Conservation (phyloP, 2,113 vertebrate genomes). For the Halcyon senegalensis region DNA sequence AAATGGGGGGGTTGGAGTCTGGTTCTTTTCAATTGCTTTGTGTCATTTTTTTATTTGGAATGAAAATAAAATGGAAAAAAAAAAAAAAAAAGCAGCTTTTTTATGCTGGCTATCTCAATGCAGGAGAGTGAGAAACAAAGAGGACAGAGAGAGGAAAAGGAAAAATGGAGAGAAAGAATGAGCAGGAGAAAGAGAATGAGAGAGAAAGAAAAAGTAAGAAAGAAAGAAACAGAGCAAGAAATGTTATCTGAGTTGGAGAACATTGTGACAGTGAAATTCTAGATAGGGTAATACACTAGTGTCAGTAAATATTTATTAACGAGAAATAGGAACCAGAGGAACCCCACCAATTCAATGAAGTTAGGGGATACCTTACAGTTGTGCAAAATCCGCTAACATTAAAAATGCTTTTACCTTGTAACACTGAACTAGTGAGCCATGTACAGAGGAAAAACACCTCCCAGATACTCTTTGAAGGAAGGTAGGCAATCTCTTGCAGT, state of each 20-base stretch:
- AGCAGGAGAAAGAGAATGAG: not conserved
- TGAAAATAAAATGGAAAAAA: not conserved
- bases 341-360: not conserved
- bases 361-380: not conserved
- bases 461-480: not conserved
- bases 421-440: not conserved
- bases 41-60: conserved; percentile 12
- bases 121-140: not conserved
- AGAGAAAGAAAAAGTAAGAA: not conserved
- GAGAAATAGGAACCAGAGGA: not conserved
- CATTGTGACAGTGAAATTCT: not conserved
- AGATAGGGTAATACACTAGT: not conserved
- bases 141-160: not conserved
- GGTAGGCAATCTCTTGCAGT: not conserved
- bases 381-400: not conserved
- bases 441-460: not conserved
- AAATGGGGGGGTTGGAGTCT: conserved; percentile 37
- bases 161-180: not conserved
- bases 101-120: not conserved
- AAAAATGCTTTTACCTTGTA: not conserved
- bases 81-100: not conserved
- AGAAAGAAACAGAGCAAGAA: not conserved
- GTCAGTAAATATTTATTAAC: not conserved
- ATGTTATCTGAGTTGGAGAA: not conserved
- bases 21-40: conserved; percentile 55